phyloP scores from a whole-genome alignment of 2,888 invertebrate genomes.

The Diaphora mendica region DNA sequence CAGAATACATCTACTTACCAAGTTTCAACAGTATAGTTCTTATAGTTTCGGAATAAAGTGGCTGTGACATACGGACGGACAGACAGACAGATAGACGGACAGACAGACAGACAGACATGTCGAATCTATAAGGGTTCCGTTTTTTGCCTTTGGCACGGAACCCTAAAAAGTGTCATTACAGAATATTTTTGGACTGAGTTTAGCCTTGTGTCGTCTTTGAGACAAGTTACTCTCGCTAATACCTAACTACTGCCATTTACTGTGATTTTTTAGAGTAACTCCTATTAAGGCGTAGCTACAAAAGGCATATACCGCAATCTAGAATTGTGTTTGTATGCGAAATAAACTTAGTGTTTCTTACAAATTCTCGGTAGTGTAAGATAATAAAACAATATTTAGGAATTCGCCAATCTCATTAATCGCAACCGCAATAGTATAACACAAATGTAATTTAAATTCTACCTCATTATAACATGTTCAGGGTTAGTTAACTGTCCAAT shows the following conservation, averaged over 20 bases:
- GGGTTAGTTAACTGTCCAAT: background rate
- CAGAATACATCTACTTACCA: too few species aligned
- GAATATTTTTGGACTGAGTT: constrained; percentile 62
- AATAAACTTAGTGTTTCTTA: background rate
- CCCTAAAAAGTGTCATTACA: constrained; percentile 66
- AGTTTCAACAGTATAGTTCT: too few species aligned
- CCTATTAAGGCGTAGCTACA: background rate
- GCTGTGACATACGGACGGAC: too few species aligned
- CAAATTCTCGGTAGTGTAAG: background rate
- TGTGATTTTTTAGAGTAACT: background rate
- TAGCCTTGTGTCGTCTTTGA: constrained; percentile 69
- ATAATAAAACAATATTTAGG: background rate
- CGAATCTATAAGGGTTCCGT: too few species aligned
- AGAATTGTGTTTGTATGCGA: background rate
- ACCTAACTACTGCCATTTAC: background rate
- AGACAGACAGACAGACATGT: too few species aligned
- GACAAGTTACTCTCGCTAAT: constrained; percentile 52
- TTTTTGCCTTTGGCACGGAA: too few species aligned
- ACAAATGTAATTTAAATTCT: background rate
- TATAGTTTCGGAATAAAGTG: too few species aligned
- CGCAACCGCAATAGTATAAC: background rate
- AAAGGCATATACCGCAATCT: background rate
- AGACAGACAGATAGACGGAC: too few species aligned
- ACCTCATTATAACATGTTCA: background rate
- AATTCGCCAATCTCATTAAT: background rate